Base-by-base conservation (phyloP, 2,888 invertebrate genomes). In the Ganaspis brasiliensis region DNA sequence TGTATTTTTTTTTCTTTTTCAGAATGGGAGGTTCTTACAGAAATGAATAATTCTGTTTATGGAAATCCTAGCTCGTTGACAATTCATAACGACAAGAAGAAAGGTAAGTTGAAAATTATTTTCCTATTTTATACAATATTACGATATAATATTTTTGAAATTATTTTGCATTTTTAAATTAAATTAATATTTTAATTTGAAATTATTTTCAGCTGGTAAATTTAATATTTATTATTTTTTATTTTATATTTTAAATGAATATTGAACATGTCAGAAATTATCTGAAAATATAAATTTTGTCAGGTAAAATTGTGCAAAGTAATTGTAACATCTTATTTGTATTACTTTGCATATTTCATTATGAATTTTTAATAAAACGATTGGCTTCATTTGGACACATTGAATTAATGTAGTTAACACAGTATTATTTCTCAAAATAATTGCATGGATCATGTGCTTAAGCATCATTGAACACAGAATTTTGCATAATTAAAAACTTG, bases 31-130 rank as follows among this genome's bases (percentile, higher is more conserved):
- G 89, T 89, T 84, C 91, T 92, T 79, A 91, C 92, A 75, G 92
- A 92, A 81, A 90, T 93, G 91, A 93, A 94, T 92, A 93, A 93
- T 90, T 93, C 94, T 73, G 93, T 93, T 84, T 94, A 94, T 90
- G 94, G 94, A 79, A 94, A 94, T 87, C 93, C 94, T 80, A 94
- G 94, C 87, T 94, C 94, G 79, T 93, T 94, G 90, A 94, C 94
- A 84, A 94, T 94, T 88, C 93, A 94, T 81, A 90, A 90, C 77
- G 90, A 90, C 67, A 91, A 89, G 80, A 91, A 90, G 79, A 82
- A 86, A 83, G 91, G 91, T 91, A 76, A 81, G 80, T n/a, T 9
- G 6, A 40, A 14, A 14, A 63, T 45, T 35, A 35, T 40, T 45
- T 57, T 57, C 40, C 16, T 26, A 35, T 45, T 70, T 49, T 21